phyloP scores from a whole-genome alignment of 1,140 invertebrate species.

The Akabosia matsudoensis region DNA sequence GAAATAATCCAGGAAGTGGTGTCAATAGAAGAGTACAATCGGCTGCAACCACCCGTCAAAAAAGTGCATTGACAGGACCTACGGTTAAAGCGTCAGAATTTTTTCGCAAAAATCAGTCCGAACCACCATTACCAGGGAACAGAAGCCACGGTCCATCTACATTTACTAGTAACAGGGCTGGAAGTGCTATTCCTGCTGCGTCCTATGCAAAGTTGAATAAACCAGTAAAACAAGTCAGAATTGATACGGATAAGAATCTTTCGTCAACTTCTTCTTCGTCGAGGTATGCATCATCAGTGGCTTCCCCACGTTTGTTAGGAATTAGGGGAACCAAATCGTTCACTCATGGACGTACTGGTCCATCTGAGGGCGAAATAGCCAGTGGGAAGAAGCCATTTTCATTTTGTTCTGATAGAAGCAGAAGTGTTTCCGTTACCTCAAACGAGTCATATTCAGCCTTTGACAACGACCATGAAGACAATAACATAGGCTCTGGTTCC shows the following conservation, averaged over 20 bases:
- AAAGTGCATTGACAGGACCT: not conserved
- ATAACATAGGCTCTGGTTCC: not conserved
- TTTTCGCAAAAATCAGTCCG: not conserved
- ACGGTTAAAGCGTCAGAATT: not conserved
- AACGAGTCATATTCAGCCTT: not conserved
- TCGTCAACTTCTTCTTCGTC: not conserved
- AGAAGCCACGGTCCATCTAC: too few relatives aligned
- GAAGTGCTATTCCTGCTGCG: not conserved
- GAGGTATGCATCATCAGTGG: not conserved
- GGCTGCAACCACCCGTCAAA: not conserved
- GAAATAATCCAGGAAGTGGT: not conserved
- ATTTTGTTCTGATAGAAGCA: not conserved
- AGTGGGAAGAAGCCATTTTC: not conserved
- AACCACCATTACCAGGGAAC: not conserved
- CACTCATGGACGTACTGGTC: not conserved
- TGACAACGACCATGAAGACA: not conserved
- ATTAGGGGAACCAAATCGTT: not conserved
- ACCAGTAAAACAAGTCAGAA: not conserved
- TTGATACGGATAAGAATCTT: not conserved
- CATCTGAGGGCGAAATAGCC: not conserved
- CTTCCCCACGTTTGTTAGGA: not conserved
- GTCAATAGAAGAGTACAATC: not conserved
- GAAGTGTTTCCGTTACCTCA: not conserved
- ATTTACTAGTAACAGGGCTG: not conserved
- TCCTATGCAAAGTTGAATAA: not conserved